Conservation (phyloP, 2,113 vertebrate genomes). For the Propithecus coquereli region DNA sequence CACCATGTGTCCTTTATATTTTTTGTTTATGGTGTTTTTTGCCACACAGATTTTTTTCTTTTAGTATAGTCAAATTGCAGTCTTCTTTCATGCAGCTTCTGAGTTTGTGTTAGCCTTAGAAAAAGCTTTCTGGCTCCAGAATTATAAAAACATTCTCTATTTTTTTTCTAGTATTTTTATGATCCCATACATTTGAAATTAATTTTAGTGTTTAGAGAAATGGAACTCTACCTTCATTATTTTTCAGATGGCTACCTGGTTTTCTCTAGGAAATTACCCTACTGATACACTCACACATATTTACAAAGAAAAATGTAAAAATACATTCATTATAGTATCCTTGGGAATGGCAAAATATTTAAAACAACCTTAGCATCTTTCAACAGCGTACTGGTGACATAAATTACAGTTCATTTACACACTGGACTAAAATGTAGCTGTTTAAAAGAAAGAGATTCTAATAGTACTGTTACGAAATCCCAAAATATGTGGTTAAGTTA, state of each 20-base stretch:
- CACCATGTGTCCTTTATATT: not conserved
- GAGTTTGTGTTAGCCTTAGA: not conserved
- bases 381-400: not conserved
- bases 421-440: not conserved
- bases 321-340: not conserved
- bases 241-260: not conserved
- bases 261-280: not conserved
- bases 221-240: not conserved
- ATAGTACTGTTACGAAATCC: not conserved
- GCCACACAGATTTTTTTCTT: not conserved
- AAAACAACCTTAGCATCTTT: not conserved
- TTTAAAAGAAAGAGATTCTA: not conserved
- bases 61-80: not conserved
- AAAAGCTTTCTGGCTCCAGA: not conserved
- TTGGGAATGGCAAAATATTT: not conserved
- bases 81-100: not conserved
- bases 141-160: not conserved
- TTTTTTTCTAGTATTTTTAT: not conserved
- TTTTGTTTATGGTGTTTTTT: not conserved
- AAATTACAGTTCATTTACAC: not conserved
- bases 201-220: not conserved
- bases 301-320: not conserved
- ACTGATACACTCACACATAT: not conserved
- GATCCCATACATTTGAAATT: not conserved
- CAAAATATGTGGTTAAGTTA: not conserved